These are phyloP conservation scores for Empidonax traillii DNA, from an alignment of 2,113 vertebrate species.

Conservation along the genomic window DNA sequence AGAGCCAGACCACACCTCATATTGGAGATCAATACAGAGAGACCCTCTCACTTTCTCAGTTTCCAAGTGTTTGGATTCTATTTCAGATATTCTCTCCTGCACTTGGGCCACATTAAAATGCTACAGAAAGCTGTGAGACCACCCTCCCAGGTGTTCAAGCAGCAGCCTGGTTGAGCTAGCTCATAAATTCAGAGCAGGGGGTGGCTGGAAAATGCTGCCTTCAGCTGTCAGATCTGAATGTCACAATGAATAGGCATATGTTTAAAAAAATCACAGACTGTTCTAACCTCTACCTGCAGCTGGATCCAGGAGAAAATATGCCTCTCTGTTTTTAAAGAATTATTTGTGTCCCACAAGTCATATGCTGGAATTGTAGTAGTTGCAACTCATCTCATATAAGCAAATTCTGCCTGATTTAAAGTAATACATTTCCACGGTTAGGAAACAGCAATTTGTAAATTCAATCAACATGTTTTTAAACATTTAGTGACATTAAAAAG, in stretches of 20 bases:
- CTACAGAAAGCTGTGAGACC: background rate
- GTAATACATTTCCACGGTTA: background rate
- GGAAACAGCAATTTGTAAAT: background rate
- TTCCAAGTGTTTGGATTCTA: background rate
- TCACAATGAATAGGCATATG: background rate
- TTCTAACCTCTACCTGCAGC: background rate
- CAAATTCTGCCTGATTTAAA: background rate
- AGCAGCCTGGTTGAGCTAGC: background rate
- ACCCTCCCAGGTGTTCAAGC: background rate
- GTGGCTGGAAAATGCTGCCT: background rate
- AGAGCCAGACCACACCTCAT: background rate
- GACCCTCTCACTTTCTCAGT: background rate
- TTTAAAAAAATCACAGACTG: background rate
- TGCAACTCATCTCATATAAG: background rate
- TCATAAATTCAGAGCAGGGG: background rate
- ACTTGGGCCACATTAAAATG: background rate
- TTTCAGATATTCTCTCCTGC: background rate
- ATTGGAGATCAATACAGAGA: background rate
- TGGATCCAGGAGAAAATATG: background rate
- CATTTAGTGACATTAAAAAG: background rate
- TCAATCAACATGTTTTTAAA: conserved; percentile 23
- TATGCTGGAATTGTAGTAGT: background rate
- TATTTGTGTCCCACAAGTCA: background rate
- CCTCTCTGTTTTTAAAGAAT: background rate
- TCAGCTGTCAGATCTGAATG: background rate